Conservation (phyloP, 2,113 vertebrate genomes). For the Neotoma lepida region DNA sequence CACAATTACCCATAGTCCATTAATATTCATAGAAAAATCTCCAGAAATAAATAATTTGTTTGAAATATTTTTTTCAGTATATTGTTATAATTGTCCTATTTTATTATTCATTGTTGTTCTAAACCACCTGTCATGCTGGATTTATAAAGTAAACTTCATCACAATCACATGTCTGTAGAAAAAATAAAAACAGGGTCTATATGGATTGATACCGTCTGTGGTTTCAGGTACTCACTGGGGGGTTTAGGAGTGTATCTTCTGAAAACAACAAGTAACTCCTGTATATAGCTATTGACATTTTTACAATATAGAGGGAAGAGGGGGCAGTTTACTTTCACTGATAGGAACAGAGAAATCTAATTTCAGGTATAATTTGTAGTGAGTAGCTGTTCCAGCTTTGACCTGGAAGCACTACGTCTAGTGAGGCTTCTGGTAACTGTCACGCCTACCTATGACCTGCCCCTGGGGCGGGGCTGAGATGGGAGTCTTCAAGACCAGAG, state of each 20-base stretch:
- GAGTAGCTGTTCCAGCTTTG: too few relatives aligned
- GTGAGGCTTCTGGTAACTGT: too few relatives aligned
- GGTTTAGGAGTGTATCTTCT: not conserved
- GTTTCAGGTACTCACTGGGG: not conserved
- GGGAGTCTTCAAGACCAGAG: too few relatives aligned
- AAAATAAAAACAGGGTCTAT: not conserved
- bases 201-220: not conserved
- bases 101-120: not conserved
- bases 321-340: not conserved
- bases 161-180: not conserved
- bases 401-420: too few relatives aligned
- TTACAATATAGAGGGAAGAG: not conserved
- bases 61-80: not conserved
- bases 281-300: not conserved
- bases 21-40: not conserved
- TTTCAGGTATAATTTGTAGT: not conserved
- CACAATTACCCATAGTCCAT: not conserved
- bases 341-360: not conserved
- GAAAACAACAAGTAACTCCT: not conserved
- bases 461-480: too few relatives aligned
- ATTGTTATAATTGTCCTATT: not conserved
- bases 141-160: not conserved
- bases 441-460: too few relatives aligned
- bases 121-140: not conserved
- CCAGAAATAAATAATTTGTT: not conserved